These are phyloP conservation scores for Cephus cinctus DNA, from an alignment of 1,140 invertebrate genomes.

Conservation along the genomic window DNA sequence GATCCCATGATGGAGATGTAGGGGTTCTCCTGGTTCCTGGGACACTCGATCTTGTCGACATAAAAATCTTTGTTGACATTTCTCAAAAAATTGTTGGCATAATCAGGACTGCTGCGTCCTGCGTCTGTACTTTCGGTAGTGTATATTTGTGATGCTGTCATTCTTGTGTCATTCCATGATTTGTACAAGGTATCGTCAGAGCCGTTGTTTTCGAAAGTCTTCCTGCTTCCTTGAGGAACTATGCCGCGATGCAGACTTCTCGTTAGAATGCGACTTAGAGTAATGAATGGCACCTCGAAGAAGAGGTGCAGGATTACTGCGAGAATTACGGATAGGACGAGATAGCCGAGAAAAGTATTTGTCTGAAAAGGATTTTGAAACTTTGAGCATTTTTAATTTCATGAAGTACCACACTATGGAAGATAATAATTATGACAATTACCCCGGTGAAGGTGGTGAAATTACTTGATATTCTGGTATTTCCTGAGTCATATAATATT, in stretches of 20 bases:
- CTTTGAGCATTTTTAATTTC: not conserved
- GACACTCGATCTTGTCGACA: not conserved
- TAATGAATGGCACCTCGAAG: slow-evolving; percentile 49
- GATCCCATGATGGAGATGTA: slow-evolving; percentile 2
- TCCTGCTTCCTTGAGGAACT: too few species aligned
- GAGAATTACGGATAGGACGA: slow-evolving; percentile 31
- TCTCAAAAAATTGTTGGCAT: too few species aligned
- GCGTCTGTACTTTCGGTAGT: slow-evolving; percentile 3
- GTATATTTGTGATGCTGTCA: not conserved
- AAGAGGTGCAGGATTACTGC: slow-evolving; percentile 37
- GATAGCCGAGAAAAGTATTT: slow-evolving; percentile 30
- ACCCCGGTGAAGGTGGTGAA: slow-evolving; percentile 28
- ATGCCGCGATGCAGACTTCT: too few species aligned
- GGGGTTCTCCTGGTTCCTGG: not conserved
- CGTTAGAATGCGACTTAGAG: too few species aligned
- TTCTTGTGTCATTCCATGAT: slow-evolving; percentile 14
- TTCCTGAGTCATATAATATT: slow-evolving; percentile 28
- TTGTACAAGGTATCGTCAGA: too few species aligned
- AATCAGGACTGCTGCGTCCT: too few species aligned
- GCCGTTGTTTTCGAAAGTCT: too few species aligned
- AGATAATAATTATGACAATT: slow-evolving; percentile 14
- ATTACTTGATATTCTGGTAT: slow-evolving; percentile 21
- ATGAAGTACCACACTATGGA: too few species aligned
- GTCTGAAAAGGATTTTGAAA: slow-evolving; percentile 16
- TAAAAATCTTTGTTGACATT: not conserved